These are phyloP conservation scores for Epinotia demarniana DNA, from an alignment of 2,888 invertebrate species.

Conservation along the genomic window DNA sequence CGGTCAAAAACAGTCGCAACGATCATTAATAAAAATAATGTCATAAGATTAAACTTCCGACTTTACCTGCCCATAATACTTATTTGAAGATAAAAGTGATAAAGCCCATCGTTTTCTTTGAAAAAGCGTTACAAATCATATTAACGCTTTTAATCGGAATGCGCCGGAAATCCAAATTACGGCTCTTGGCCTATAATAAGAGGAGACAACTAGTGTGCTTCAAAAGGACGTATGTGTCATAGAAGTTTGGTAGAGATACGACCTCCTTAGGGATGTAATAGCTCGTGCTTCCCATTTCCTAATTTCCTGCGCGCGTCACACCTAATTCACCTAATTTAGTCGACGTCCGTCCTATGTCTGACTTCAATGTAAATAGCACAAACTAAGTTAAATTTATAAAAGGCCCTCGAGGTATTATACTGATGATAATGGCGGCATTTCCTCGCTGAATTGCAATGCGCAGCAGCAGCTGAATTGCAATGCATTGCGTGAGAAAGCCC, in stretches of 20 bases:
- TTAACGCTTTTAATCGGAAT: conserved; percentile 35
- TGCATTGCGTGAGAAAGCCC: too few species aligned
- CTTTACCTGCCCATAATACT: conserved; percentile 38
- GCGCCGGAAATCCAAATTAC: conserved; percentile 44
- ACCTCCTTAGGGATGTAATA: conserved; percentile 38
- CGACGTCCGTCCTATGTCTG: conserved; percentile 59
- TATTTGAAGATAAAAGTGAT: conserved; percentile 14
- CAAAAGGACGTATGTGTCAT: background rate
- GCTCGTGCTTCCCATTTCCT: conserved; percentile 69
- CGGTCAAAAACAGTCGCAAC: conserved; percentile 14
- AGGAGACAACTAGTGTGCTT: conserved; percentile 13
- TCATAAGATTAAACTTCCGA: conserved; percentile 13
- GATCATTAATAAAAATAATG: conserved; percentile 30
- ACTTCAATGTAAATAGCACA: conserved; percentile 1
- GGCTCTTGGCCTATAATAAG: conserved; percentile 48
- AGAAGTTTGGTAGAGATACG: background rate
- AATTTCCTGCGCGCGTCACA: conserved; percentile 71
- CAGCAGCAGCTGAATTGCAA: too few species aligned
- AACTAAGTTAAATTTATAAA: too few species aligned
- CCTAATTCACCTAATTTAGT: conserved; percentile 64
- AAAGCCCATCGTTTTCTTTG: conserved; percentile 25
- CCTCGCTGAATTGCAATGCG: too few species aligned
- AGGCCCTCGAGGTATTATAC: too few species aligned
- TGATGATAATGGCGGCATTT: too few species aligned
- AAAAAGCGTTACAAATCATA: conserved; percentile 44